These are phyloP conservation scores for Lycocerus yunnanus DNA, from an alignment of 2,888 invertebrate species.

Conservation along the genomic window DNA sequence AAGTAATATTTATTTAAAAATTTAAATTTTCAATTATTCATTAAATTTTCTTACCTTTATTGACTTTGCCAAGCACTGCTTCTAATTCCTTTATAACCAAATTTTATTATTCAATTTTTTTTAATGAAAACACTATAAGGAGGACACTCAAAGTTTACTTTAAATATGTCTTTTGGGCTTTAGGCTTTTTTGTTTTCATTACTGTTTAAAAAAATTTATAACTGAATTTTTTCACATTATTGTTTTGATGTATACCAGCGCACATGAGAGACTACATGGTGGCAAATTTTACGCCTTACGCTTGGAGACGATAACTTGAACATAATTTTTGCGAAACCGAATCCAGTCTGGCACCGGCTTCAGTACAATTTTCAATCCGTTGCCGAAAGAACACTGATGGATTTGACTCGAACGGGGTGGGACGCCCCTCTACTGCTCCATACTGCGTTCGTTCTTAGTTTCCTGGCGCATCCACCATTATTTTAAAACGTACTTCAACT, in stretches of 20 bases:
- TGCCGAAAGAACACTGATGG: conserved; percentile 27
- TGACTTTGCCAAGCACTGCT: conserved; percentile 25
- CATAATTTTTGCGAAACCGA: conserved; percentile 25
- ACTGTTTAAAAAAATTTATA: conserved; percentile 5
- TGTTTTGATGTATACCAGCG: conserved; percentile 3
- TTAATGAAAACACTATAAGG: conserved; percentile 12
- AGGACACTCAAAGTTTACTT: conserved; percentile 11
- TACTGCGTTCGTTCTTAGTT: conserved; percentile 22
- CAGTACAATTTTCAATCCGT: conserved; percentile 20
- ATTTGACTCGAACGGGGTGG: conserved; percentile 29
- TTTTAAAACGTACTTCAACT: conserved; percentile 12
- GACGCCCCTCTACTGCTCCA: conserved; percentile 25
- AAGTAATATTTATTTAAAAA: background rate
- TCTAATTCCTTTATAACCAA: conserved; percentile 23
- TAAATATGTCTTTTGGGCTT: conserved; percentile 7
- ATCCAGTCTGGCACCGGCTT: conserved; percentile 2
- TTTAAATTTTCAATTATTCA: background rate
- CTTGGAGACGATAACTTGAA: conserved; percentile 17
- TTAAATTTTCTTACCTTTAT: conserved; percentile 21
- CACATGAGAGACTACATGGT: conserved; percentile 8
- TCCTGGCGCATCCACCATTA: conserved; percentile 30
- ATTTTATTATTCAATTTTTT: conserved; percentile 13
- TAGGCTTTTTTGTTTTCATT: conserved; percentile 9
- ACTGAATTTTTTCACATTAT: conserved; percentile 11
- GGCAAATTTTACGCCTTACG: background rate